Evolutionary conservation across 2,888 invertebrate species (phyloP), one percentile per base, ranked within the genome.

Genomic region (Hypomecis punctinalis): DNA sequence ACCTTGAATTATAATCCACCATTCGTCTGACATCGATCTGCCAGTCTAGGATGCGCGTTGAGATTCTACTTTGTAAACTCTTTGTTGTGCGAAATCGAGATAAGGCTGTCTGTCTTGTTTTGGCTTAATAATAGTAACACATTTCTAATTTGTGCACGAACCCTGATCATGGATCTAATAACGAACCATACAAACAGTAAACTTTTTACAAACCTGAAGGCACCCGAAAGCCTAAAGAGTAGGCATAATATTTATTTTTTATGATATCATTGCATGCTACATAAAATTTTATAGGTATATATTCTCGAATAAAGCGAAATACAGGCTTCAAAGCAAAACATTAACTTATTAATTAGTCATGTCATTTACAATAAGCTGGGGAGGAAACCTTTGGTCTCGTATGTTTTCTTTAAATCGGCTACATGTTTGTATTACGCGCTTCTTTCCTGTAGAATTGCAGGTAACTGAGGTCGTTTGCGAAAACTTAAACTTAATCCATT

Each of bases 391-490:
- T 52, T 46, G 47, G 40, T 36, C 35, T 52, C 13, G 13, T 33
- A 13, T 43, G n/a, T 35, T 43, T 8, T 11, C 9, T 54, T 36
- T 35, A 35, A 10, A n/a, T 39, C 10, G 33, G 11, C 8, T 40
- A 10, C 11, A 36, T 43, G 39, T 13, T 39, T 10, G 40, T 42
- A 33, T 36, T 9, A 43, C 6, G 10, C 13, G 47, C 10, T 9
- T 43, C 37, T 62, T 62, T 62, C 56, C 56, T 57, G 62, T 57
- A 48, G 47, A 52, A 45, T 45, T 51, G 47, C 42, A 48, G 39
- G 45, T 23, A 47, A 35, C 35, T 59, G 48, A 63, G 62, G 47
- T 49, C 54, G 45, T 59, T 63, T 55, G 63, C 63, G 39, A 49
- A 54, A 59, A 42, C 48, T 64, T 56, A 37, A 52, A n/a, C 36